Evolutionary conservation across 2,113 vertebrate genomes (phyloP).

Genomic region (Lutjanus erythropterus): DNA sequence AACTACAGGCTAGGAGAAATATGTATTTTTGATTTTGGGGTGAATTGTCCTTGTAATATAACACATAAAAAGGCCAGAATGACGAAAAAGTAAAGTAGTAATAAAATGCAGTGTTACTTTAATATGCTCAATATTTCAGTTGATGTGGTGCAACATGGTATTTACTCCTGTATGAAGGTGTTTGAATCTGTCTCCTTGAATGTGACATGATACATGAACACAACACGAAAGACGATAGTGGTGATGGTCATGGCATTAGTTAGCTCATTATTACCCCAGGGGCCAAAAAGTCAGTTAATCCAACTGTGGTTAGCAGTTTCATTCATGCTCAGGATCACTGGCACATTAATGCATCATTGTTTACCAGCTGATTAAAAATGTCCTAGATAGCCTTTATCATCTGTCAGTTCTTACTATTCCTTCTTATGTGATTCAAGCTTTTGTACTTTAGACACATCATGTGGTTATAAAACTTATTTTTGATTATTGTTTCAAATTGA

Average conservation of each 20-base stretch:
- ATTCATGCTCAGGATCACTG: background rate
- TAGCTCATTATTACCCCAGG: background rate
- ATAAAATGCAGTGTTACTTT: too few species aligned
- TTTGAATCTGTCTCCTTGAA: background rate
- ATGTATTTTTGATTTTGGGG: too few species aligned
- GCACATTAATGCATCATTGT: background rate
- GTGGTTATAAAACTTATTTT: background rate
- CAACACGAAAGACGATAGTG: background rate
- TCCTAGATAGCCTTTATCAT: too few species aligned
- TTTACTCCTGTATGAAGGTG: background rate
- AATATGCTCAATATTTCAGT: background rate
- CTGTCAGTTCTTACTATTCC: too few species aligned
- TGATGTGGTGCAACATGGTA: background rate
- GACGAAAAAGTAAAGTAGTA: too few species aligned
- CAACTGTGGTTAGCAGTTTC: background rate
- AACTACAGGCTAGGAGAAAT: too few species aligned
- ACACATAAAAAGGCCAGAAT: too few species aligned
- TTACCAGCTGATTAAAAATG: background rate
- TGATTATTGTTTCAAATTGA: background rate
- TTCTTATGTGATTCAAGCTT: background rate
- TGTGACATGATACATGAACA: background rate
- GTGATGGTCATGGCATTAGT: background rate
- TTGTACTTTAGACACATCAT: background rate
- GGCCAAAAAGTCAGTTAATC: background rate
- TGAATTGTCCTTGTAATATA: too few species aligned